phyloP scores from a whole-genome alignment of 2,113 vertebrate genomes.

The Python bivittatus region DNA sequence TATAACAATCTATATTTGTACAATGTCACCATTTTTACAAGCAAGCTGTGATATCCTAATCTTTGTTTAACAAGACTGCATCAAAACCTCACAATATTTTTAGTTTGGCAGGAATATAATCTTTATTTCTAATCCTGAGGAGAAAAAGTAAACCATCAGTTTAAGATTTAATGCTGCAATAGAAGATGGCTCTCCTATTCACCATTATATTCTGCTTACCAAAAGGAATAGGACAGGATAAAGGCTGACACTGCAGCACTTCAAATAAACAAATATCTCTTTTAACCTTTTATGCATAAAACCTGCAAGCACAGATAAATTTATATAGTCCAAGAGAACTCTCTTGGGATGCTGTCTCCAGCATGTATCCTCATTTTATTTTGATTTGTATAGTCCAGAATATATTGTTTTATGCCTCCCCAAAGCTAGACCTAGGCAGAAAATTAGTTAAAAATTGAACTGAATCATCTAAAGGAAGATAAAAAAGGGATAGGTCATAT shows the following conservation, averaged over 20 bases:
- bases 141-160: conserved; percentile 7
- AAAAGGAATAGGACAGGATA: conserved; percentile 29
- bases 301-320: neutral
- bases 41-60: neutral
- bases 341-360: neutral
- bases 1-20: neutral
- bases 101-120: neutral
- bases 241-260: conserved; percentile 40
- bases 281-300: neutral
- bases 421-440: neutral
- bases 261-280: neutral
- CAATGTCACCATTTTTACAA: neutral
- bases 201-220: conserved; percentile 36
- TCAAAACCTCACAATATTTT: neutral
- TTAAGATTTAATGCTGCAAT: conserved; percentile 2
- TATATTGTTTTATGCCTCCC: neutral
- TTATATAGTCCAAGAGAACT: rapidly evolving
- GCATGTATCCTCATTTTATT: rapidly evolving
- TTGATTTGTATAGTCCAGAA: neutral
- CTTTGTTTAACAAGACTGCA: neutral
- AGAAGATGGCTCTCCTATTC: neutral
- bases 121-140: neutral
- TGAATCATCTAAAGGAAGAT: neutral
- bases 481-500: neutral
- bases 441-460: neutral